phyloP scores from a whole-genome alignment of 2,888 invertebrate genomes.

The Acrocera orbiculus region DNA sequence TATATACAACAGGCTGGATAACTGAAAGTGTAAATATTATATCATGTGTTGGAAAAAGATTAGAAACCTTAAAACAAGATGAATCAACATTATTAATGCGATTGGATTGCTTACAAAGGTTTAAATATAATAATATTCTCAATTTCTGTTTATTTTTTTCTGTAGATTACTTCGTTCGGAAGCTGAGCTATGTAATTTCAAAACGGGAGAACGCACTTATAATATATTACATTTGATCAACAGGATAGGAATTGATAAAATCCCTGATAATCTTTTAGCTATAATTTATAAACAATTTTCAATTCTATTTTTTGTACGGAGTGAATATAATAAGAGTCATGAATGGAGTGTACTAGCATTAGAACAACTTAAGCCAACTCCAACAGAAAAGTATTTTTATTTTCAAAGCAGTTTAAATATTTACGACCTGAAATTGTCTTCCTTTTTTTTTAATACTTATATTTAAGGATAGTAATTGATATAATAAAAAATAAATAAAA shows the following conservation, averaged over 20 bases:
- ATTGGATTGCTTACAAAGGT: slow-evolving; percentile 78
- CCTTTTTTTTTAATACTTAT: too few relatives aligned
- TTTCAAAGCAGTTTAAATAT: too few relatives aligned
- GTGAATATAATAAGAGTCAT: slow-evolving; percentile 68
- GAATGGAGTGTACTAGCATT: slow-evolving; percentile 65
- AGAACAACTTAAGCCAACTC: slow-evolving; percentile 41
- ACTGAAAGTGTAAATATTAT: slow-evolving; percentile 57
- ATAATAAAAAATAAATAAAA: too few relatives aligned
- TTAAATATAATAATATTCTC: too few relatives aligned
- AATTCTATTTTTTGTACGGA: slow-evolving; percentile 62
- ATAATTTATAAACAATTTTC: slow-evolving; percentile 71
- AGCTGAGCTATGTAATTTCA: slow-evolving; percentile 63
- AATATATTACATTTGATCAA: slow-evolving; percentile 37
- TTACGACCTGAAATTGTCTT: too few relatives aligned
- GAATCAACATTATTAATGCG: slow-evolving; percentile 45
- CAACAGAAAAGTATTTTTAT: slow-evolving; percentile 44
- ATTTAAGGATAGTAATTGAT: too few relatives aligned
- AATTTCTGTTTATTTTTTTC: too few relatives aligned
- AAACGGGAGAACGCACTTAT: slow-evolving; percentile 55
- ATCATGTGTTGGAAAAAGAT: slow-evolving; percentile 46
- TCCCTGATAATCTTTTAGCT: slow-evolving; percentile 37
- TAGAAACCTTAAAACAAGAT: slow-evolving; percentile 36
- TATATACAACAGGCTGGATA: slow-evolving; percentile 82
- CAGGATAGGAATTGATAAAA: slow-evolving; percentile 30
- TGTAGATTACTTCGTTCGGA: slow-evolving; percentile 75